These are phyloP conservation scores for Acanthococcus lagerstroemiae DNA, from an alignment of 2,888 invertebrate genomes.

Conservation along the genomic window DNA sequence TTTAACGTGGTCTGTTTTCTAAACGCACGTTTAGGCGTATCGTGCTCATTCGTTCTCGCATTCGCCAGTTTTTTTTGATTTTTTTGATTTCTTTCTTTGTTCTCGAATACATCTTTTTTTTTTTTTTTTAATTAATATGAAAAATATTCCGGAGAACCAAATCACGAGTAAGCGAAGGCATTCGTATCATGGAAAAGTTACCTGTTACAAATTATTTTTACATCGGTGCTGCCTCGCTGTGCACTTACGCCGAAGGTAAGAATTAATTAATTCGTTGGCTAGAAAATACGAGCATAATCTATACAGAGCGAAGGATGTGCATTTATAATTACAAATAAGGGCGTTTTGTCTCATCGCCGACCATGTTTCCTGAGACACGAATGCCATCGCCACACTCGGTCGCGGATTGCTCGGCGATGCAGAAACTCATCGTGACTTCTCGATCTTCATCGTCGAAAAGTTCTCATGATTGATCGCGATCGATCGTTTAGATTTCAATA, in stretches of 20 bases:
- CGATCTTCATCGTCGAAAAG: no score
- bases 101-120: background rate
- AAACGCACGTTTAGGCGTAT: background rate
- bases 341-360: no score
- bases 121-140: background rate
- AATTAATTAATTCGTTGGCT: no score
- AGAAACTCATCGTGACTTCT: no score
- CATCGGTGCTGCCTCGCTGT: conserved; percentile 19
- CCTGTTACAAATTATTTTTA: conserved; percentile 18
- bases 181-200: conserved; percentile 24
- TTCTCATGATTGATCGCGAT: no score
- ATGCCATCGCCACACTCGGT: no score
- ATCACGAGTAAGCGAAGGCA: conserved; percentile 12
- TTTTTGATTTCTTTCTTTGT: background rate
- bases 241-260: conserved; percentile 23
- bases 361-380: no score
- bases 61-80: background rate
- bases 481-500: no score
- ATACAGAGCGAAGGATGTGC: no score
- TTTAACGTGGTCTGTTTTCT: background rate
- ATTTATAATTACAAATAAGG: no score
- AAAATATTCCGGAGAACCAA: conserved; percentile 24
- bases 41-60: background rate
- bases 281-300: no score
- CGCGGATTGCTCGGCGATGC: no score